Base-by-base conservation (phyloP, 2,888 invertebrate species). In the Gymnosoma rotundatum region DNA sequence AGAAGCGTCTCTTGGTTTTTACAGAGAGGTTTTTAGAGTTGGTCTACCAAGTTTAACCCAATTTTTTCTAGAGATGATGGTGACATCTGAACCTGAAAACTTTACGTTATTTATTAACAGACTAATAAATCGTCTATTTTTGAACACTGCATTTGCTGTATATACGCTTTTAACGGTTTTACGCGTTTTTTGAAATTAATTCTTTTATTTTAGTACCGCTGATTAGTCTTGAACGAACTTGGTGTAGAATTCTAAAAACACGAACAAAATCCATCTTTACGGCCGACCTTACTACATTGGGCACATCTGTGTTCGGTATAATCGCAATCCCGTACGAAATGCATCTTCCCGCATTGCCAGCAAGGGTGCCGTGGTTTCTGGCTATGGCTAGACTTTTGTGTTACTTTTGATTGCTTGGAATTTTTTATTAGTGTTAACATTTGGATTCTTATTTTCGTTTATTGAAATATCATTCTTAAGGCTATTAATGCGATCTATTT, bases 301-400 rank as follows among this genome's bases (percentile, higher is more conserved):
- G n/a, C 25, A 18, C 78, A 83, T 32, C 63, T 79, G 18, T 86
- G 85, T 0, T 69, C 66, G 5, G 50, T 45, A 18, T 79, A 86
- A 9, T 10, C 21, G 21, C 83, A 86, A 7, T 86, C 74, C 0
- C 45, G 60, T 0, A 69, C 78, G 64, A 85, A 85, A 58, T 86
- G 80, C 85, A 81, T 25, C 4, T 25, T 25, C 81, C 78, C 84
- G 25, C 86, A 86, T 38, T 81, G 72, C 85, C 80, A 84, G 50
- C 83, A 85, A 25, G 79, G 83, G 16, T 76, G 52, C 48, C 42
- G 78, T 7, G 82, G 83, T 25, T 25, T 50, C n/a, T 50, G n/a
- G 25, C 4, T 25, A 25, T 25, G 25, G 25, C 4, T 25, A 25
- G 25, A 4, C 25, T 25, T 25, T 25, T 45, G 45, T 45, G 16